Evolutionary conservation across 1,140 invertebrate species (phyloP), one percentile per base, ranked within the genome.

Genomic region (Epicauta chinensis): DNA sequence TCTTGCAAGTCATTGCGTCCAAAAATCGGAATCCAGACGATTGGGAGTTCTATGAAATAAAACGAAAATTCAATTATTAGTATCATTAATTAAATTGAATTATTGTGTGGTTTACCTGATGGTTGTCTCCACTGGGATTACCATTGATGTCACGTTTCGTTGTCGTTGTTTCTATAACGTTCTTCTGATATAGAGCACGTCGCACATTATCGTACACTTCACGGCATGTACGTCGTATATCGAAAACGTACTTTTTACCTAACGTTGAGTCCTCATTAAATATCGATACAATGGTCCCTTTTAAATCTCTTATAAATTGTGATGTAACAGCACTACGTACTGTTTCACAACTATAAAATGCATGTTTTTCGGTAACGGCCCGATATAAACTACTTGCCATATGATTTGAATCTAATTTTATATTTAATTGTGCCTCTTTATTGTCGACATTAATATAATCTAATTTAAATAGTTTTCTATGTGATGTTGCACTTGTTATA

Each of bases 311-410:
- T 30, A 91, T 89, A 64, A 89, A 92, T 69, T 93, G 90, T 37
- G 88, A 82, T 2, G 88, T 91, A 16, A 93, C 90, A 46, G 88
- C 87, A 60, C 81, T 87, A 10, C 89, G 77, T 1, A 93, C 89
- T 0, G 90, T 92, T 67, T 93, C 90, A 72, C 90, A 93, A 60
- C 87, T 89, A 68, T 91, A 93, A 74, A 93, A 93, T 3, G 89
- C 89, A 66, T 93, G 89, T 63, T 89, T 90, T 70, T 93, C 91
- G 0, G 89, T 93, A 43, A 93, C 84, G n/a, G 88, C 88, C 35
- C 90, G 76, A 67, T 93, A 93, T 2, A 93, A 71, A 30, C 86
- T 86, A 12, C 83, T 85, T 6, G 89, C 89, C 12, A 84, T 80
- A 15, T 83, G 80, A 40, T 80, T 81, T 40, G 86, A 90, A 55